phyloP scores from a whole-genome alignment of 2,113 vertebrate genomes.

The Mormoops blainvillei region DNA sequence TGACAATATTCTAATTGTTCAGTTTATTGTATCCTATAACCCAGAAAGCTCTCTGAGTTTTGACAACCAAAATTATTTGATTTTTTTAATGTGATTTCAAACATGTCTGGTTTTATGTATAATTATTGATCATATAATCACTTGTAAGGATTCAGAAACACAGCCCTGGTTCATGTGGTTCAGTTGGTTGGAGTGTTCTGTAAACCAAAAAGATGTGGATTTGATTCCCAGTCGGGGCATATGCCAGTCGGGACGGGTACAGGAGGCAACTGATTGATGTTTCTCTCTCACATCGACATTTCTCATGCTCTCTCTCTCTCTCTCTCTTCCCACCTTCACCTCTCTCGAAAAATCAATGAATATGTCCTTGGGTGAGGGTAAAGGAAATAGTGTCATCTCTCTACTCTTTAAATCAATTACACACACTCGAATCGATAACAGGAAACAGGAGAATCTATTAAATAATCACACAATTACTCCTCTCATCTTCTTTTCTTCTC shows the following conservation, averaged over 20 bases:
- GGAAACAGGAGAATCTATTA: not conserved
- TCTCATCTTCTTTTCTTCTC: not conserved
- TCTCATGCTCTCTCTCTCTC: too few species aligned
- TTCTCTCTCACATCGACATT: too few species aligned
- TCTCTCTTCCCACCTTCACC: accelerated
- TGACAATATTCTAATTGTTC: not conserved
- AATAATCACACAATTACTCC: not conserved
- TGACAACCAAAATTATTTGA: not conserved
- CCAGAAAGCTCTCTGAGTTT: not conserved
- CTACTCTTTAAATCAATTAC: not conserved
- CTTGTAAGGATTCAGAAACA: not conserved
- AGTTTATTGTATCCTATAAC: not conserved
- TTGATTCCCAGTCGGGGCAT: too few species aligned
- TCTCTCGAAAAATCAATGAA: too few species aligned
- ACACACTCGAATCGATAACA: not conserved
- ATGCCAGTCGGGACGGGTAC: too few species aligned
- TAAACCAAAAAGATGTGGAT: too few species aligned
- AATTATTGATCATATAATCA: not conserved
- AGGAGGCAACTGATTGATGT: too few species aligned
- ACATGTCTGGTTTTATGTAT: not conserved
- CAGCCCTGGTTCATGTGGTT: not conserved
- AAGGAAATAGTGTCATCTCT: not conserved
- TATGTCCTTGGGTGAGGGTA: too few species aligned
- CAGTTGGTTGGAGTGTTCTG: too few species aligned
- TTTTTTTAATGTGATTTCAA: too few species aligned